Evolutionary conservation across 2,888 invertebrate species (phyloP).

Genomic region (Thecocarcelia acutangulata): DNA sequence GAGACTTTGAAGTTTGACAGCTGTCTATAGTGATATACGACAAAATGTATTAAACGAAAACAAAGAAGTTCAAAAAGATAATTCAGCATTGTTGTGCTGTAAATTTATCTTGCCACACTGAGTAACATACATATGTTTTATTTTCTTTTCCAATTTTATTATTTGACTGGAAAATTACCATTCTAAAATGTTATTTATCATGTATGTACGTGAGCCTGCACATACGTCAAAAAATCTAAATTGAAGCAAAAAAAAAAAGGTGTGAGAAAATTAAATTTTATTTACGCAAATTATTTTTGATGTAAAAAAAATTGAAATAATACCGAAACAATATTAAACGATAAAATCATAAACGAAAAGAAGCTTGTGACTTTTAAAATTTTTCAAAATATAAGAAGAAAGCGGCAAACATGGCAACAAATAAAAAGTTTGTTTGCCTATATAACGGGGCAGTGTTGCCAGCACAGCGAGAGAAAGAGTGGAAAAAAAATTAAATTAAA

Average conservation of each 20-base stretch:
- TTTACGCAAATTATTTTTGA: neutral
- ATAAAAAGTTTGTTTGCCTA: too few relatives aligned
- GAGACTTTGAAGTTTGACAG: neutral
- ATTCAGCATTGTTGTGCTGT: neutral
- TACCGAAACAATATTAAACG: neutral
- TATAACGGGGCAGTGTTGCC: too few relatives aligned
- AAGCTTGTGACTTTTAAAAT: conserved; percentile 5
- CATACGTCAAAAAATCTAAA: neutral
- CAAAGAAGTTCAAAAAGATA: too few relatives aligned
- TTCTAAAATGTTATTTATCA: conserved; percentile 1
- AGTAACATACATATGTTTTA: conserved; percentile 12
- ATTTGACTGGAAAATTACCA: conserved; percentile 1
- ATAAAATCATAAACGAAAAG: neutral
- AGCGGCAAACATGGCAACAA: too few relatives aligned
- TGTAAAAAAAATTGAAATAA: neutral
- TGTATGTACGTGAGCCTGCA: neutral
- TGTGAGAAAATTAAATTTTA: conserved; percentile 3
- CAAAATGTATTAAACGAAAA: too few relatives aligned
- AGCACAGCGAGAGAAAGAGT: too few relatives aligned
- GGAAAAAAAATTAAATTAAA: too few relatives aligned
- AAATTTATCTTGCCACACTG: conserved; percentile 6
- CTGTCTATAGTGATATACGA: neutral
- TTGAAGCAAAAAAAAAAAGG: neutral
- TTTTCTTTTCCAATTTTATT: neutral
- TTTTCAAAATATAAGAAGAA: too few relatives aligned